phyloP scores from a whole-genome alignment of 1,140 invertebrate species.

The Planococcus citri region DNA sequence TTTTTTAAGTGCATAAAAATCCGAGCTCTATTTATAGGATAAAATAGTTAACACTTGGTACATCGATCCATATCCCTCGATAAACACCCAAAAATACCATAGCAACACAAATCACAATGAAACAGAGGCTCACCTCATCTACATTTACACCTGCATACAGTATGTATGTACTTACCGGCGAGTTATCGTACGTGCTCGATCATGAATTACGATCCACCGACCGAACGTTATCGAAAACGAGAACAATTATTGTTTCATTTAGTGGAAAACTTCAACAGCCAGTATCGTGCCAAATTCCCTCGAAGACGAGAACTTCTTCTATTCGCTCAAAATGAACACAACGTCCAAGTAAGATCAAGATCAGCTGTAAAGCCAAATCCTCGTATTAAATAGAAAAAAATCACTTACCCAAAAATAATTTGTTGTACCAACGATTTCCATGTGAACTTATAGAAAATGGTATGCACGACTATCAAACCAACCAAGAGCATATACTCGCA shows the following conservation, averaged over 20 bases:
- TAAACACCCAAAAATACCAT: too few relatives aligned
- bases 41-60: too few relatives aligned
- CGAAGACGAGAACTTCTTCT: neutral
- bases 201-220: neutral
- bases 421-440: too few relatives aligned
- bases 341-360: neutral
- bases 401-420: neutral
- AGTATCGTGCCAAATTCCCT: neutral
- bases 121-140: too few relatives aligned
- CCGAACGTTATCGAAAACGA: neutral
- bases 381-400: neutral
- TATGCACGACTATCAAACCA: neutral
- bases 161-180: too few relatives aligned
- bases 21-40: too few relatives aligned
- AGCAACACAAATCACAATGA: too few relatives aligned
- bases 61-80: too few relatives aligned
- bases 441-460: constrained; percentile 24
- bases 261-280: neutral
- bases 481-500: neutral
- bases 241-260: constrained; percentile 3
- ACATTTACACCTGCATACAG: too few relatives aligned
- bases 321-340: neutral
- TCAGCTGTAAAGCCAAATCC: neutral
- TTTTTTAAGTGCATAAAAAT: too few relatives aligned
- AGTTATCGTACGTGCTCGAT: too few relatives aligned